A percentile compares a stretch with the other conserved stretches of the same genome.
Evolutionary conservation across 2,797 vertebrate species (phyloP).

Genomic region (Acrossocheilus fasciatus): DNA sequence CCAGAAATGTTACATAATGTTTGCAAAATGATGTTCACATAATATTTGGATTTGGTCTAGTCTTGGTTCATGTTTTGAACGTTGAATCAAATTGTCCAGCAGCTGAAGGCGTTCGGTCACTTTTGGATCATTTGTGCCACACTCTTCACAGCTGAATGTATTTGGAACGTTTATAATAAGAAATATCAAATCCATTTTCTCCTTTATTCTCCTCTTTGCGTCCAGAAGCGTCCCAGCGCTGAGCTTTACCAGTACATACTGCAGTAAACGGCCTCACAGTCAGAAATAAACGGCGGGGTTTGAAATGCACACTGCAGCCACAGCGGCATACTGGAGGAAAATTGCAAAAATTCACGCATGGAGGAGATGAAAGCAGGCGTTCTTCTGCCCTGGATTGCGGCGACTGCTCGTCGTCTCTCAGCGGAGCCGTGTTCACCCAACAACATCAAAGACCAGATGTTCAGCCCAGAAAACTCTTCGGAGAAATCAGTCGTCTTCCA

Average conservation of each 20-base stretch:
- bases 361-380: constrained; percentile 77
- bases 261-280: constrained; percentile 75
- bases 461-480: constrained; percentile 64
- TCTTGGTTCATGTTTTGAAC: not conserved
- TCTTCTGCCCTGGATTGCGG: constrained; percentile 70
- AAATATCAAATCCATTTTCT: constrained; percentile 14
- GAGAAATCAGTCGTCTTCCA: constrained; percentile 70
- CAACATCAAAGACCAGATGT: constrained; percentile 73
- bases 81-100: not conserved
- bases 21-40: too few species aligned
- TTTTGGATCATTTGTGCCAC: not conserved
- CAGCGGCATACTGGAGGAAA: constrained; percentile 73
- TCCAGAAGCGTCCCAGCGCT: constrained; percentile 57
- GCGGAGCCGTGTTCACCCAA: constrained; percentile 62
- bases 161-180: not conserved
- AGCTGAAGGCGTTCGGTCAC: not conserved
- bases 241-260: constrained; percentile 66
- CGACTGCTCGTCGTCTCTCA: constrained; percentile 70
- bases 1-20: too few species aligned
- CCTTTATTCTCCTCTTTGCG: not conserved
- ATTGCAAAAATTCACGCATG: constrained; percentile 72
- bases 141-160: not conserved
- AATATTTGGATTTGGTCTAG: not conserved
- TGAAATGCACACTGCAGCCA: constrained; percentile 77
- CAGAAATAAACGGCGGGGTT: constrained; percentile 70